Base-by-base conservation (phyloP, 2,113 vertebrate species). In the Oreocharis arfaki region DNA sequence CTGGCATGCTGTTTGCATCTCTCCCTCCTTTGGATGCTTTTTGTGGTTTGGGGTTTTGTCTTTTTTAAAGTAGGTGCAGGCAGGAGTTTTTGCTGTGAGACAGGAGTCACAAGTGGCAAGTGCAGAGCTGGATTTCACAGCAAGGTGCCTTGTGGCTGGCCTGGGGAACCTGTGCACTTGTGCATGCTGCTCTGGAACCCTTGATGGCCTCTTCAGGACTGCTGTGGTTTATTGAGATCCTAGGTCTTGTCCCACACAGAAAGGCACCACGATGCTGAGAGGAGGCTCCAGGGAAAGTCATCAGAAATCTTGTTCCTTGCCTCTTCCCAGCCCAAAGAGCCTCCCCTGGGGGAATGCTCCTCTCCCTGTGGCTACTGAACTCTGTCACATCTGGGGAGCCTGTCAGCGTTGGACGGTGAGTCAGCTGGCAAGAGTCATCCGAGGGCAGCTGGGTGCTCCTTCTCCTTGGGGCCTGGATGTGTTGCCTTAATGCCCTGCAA, bases 381-480 rank as follows among this genome's bases (percentile, higher is more conserved):
- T 76, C 92, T 86, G 68, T 77, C 32, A 33, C 2, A 1, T 84
- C 76, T 59, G 4, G 55, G 73, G 80, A 90, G 76, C 73, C 77
- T 49, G 41, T 81, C 69, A 64, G 68, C 27, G 4, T 2, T 53
- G 86, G 84, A 53, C 39, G 0, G 52, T 61, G 81, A 94, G 65
- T 91, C 89, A 89, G 78, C 87, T 76, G 78, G 78, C 67, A 30
- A 13, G 61, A 95, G 89, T 89, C 56, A 60, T 93, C 73, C n/a
- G 39, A 92, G 89, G 84, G 70, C 42, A 3, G 37, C 84, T 76
- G 90, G 87, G 59, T 79, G 67, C 89, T 93, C 74, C 84, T 89
- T 81, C 64, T 95, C 52, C 91, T 74, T 47, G 65, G 67, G 73
- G 94, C 80, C 61, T 84, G 84, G 73, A 49, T 56, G 33, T 28